Conservation (phyloP, 2,113 vertebrate species). For the Platycercus adscitus region DNA sequence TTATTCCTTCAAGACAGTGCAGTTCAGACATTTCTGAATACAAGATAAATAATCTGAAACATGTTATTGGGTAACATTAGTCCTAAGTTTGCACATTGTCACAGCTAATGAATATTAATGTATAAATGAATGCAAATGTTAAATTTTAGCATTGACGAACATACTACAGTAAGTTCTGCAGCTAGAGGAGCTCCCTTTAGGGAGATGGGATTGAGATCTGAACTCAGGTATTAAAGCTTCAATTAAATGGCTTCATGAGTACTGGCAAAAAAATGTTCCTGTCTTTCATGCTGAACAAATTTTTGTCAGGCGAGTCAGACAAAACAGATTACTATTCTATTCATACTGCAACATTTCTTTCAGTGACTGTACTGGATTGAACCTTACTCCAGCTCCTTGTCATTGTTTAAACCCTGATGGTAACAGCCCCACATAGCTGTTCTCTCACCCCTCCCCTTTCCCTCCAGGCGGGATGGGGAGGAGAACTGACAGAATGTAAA, state of each 20-base stretch:
- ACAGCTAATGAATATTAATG: background rate
- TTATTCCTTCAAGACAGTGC: background rate
- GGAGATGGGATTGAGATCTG: background rate
- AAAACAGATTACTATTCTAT: background rate
- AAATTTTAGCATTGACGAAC: background rate
- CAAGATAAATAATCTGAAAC: background rate
- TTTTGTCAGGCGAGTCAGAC: background rate
- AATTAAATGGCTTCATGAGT: background rate
- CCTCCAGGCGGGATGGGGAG: background rate
- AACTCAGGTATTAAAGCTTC: background rate
- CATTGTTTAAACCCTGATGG: background rate
- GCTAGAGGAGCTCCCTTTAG: background rate
- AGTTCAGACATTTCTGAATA: background rate
- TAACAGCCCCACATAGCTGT: background rate
- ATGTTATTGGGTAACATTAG: background rate
- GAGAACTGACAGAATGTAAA: background rate
- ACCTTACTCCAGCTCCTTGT: background rate
- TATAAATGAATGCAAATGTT: background rate
- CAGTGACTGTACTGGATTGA: background rate
- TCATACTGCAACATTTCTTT: background rate
- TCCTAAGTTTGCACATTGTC: background rate
- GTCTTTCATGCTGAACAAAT: background rate
- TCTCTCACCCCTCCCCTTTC: background rate
- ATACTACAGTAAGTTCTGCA: background rate
- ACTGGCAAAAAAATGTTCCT: background rate